Percentiles rank a stretch among this genome's conserved stretches.
phyloP scores from a whole-genome alignment of 2,113 vertebrate genomes.

The Phylloscopus trochiloides region DNA sequence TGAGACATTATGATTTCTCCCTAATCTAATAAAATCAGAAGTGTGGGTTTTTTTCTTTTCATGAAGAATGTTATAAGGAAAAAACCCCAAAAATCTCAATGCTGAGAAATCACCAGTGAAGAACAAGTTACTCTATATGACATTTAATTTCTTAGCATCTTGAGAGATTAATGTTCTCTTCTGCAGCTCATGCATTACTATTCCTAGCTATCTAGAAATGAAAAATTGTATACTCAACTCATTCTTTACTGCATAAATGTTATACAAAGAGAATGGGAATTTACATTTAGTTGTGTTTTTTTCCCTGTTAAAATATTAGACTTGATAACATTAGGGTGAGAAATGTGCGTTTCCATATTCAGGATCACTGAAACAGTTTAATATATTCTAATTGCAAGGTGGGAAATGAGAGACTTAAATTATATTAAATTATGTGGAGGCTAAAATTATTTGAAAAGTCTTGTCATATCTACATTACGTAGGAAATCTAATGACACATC shows the following conservation, averaged over 20 bases:
- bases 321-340: slow-evolving; percentile 42
- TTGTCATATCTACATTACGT: background rate
- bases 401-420: slow-evolving; percentile 14
- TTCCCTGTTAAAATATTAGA: slow-evolving; percentile 55
- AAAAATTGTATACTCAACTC: slow-evolving; percentile 67
- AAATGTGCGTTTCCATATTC: slow-evolving; percentile 57
- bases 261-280: slow-evolving; percentile 67
- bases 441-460: background rate
- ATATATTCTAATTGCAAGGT: slow-evolving; percentile 40
- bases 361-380: slow-evolving; percentile 46
- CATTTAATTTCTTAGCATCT: slow-evolving; percentile 66
- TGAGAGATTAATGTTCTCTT: slow-evolving; percentile 61
- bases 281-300: slow-evolving; percentile 35
- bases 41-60: background rate
- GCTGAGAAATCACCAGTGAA: background rate
- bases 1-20: background rate
- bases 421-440: slow-evolving; percentile 2
- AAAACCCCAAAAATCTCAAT: background rate
- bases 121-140: slow-evolving; percentile 53
- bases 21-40: slow-evolving; percentile 3
- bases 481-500: background rate
- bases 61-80: background rate
- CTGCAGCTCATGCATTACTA: slow-evolving; percentile 55
- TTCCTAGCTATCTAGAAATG: slow-evolving; percentile 50
- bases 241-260: slow-evolving; percentile 71